These are phyloP conservation scores for Oscheius onirici DNA, from an alignment of 2,888 invertebrate genomes.

Conservation along the genomic window DNA sequence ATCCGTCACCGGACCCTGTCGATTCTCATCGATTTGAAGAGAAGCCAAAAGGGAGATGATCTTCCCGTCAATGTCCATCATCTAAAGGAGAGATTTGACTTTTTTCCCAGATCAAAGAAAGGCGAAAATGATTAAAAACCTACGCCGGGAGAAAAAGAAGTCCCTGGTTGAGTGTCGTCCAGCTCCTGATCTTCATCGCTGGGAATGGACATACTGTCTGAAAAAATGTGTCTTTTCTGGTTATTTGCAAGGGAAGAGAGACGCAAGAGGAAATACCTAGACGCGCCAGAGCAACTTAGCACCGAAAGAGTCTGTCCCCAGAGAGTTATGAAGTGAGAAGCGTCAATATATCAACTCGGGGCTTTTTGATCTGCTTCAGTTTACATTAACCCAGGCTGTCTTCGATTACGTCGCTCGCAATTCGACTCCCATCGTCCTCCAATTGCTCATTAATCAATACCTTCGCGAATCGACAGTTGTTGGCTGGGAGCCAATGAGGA, in stretches of 20 bases:
- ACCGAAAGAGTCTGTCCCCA: too few species aligned
- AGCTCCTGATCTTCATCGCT: slow-evolving; percentile 31
- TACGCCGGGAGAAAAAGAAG: slow-evolving; percentile 12
- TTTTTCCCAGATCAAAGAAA: neutral
- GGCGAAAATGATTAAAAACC: neutral
- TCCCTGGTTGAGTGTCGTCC: slow-evolving; percentile 26
- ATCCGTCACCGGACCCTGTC: slow-evolving; percentile 34
- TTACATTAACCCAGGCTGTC: neutral
- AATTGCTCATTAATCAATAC: slow-evolving; percentile 29
- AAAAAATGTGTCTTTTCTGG: too few species aligned
- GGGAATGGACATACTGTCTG: slow-evolving; percentile 8
- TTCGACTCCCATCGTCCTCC: slow-evolving; percentile 1
- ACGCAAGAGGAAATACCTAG: too few species aligned
- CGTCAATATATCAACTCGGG: too few species aligned
- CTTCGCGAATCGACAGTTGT: slow-evolving; percentile 11
- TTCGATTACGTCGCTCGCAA: slow-evolving; percentile 13
- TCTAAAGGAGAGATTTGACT: neutral
- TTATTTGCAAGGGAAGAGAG: too few species aligned
- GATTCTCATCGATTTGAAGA: slow-evolving; percentile 40
- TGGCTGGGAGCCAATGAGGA: slow-evolving; percentile 3
- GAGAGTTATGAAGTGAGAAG: too few species aligned
- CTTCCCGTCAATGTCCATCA: slow-evolving; percentile 21
- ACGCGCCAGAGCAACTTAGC: too few species aligned
- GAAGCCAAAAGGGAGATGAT: slow-evolving; percentile 30
- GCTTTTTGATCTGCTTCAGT: neutral